These are phyloP conservation scores for Varanus salvator DNA, from an alignment of 2,113 vertebrate species.

Conservation along the genomic window DNA sequence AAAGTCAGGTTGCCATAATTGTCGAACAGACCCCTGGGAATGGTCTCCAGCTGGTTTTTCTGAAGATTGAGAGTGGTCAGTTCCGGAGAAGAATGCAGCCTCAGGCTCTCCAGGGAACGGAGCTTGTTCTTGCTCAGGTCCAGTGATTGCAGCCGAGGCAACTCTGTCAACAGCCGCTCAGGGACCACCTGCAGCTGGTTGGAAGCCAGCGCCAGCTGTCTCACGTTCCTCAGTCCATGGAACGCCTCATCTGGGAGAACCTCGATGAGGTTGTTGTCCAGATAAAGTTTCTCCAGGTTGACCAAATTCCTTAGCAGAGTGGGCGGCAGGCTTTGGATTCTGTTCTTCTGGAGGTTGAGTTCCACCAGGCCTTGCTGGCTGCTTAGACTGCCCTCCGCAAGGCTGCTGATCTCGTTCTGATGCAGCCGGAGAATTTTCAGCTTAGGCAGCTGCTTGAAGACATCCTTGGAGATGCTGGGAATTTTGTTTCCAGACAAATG, in stretches of 20 bases:
- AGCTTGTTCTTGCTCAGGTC: constrained; percentile 77
- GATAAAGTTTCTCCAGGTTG: constrained; percentile 73
- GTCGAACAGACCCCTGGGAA: constrained; percentile 70
- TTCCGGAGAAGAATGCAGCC: constrained; percentile 70
- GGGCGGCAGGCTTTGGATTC: constrained; percentile 73
- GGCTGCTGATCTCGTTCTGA: constrained; percentile 77
- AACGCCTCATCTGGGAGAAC: constrained; percentile 74
- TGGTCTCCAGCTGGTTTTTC: constrained; percentile 68
- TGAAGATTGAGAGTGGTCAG: constrained; percentile 73
- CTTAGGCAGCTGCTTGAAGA: constrained; percentile 75
- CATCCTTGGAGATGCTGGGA: constrained; percentile 53
- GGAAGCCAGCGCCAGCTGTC: constrained; percentile 69
- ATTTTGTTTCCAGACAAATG: constrained; percentile 81
- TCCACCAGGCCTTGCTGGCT: constrained; percentile 72
- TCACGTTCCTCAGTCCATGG: constrained; percentile 76
- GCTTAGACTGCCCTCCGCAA: constrained; percentile 77
- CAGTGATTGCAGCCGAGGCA: constrained; percentile 71
- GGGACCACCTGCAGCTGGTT: constrained; percentile 76
- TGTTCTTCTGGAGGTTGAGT: constrained; percentile 74
- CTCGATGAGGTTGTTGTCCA: constrained; percentile 64
- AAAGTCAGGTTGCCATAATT: constrained; percentile 68
- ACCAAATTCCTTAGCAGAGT: constrained; percentile 76
- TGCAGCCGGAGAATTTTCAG: constrained; percentile 76
- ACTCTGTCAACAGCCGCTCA: constrained; percentile 47
- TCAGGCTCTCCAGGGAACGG: constrained; percentile 56